Evolutionary conservation across 2,113 vertebrate species (phyloP).

Genomic region (Gambusia holbrooki): DNA sequence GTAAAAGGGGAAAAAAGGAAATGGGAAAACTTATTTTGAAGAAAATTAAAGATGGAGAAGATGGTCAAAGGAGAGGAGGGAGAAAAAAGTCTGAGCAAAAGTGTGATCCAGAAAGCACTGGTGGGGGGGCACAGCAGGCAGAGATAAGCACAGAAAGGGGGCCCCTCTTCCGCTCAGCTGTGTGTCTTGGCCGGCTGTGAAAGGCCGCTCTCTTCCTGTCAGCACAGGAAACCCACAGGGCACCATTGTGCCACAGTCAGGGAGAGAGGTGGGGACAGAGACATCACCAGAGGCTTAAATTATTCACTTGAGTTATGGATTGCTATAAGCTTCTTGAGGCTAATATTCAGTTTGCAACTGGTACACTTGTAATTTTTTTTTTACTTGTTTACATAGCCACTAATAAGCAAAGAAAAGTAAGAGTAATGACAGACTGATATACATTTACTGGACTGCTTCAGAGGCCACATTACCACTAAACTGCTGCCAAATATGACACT

Average conservation of each 20-base stretch:
- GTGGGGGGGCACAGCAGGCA: conserved; percentile 16
- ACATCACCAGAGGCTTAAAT: conserved; percentile 57
- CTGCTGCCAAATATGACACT: conserved; percentile 12
- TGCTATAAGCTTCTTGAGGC: conserved; percentile 41
- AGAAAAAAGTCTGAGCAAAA: conserved; percentile 1
- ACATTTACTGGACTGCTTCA: conserved; percentile 26
- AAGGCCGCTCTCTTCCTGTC: conserved; percentile 78
- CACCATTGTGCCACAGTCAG: conserved; percentile 63
- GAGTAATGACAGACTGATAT: conserved; percentile 14
- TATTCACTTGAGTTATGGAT: conserved; percentile 57
- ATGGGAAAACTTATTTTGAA: conserved; percentile 27
- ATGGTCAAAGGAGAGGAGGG: conserved; percentile 36
- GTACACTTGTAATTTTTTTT: neutral
- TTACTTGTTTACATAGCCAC: neutral
- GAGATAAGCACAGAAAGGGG: conserved; percentile 59
- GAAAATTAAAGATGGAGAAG: conserved; percentile 16
- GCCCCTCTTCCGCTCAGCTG: conserved; percentile 80
- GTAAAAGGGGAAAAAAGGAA: neutral
- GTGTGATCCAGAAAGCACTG: conserved; percentile 33
- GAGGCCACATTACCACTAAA: conserved; percentile 1
- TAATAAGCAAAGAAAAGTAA: conserved; percentile 1
- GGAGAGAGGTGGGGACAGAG: conserved; percentile 26
- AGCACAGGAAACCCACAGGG: conserved; percentile 75
- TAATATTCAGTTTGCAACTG: conserved; percentile 32
- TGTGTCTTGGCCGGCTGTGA: conserved; percentile 78